Evolutionary conservation across 2,888 invertebrate species (phyloP).

Genomic region (Lepidonotus clava): DNA sequence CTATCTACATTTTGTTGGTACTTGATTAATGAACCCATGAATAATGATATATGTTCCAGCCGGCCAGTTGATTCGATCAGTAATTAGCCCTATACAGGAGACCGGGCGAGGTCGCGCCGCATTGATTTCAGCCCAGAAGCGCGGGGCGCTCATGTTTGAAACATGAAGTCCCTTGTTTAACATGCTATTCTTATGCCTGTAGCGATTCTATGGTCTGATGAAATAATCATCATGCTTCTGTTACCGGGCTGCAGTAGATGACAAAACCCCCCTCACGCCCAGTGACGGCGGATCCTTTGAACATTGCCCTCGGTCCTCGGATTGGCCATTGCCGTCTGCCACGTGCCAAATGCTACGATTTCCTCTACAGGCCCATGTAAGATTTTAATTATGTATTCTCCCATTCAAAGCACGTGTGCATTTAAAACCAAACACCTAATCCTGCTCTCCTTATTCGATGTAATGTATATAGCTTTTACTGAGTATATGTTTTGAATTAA

Average conservation of each 20-base stretch:
- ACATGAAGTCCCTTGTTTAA: background rate
- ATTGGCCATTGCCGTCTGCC: no score
- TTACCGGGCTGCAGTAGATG: background rate
- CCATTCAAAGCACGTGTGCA: no score
- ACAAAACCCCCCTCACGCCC: background rate
- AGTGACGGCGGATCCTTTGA: background rate
- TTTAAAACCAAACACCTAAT: no score
- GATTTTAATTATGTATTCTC: no score
- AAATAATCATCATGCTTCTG: background rate
- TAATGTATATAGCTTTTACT: no score
- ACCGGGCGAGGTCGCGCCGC: no score
- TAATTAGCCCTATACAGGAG: background rate
- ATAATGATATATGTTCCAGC: background rate
- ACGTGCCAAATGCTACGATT: no score
- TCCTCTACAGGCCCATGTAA: no score
- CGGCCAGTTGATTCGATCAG: background rate
- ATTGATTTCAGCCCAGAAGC: background rate
- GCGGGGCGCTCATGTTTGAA: background rate
- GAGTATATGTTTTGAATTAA: no score
- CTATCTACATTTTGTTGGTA: no score
- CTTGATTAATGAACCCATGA: background rate
- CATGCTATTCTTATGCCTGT: background rate
- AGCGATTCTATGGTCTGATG: background rate
- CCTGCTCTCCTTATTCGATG: no score
- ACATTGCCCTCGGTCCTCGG: no score